These are phyloP conservation scores for Frankliniella intonsa DNA, from an alignment of 2,888 invertebrate species.

Conservation along the genomic window DNA sequence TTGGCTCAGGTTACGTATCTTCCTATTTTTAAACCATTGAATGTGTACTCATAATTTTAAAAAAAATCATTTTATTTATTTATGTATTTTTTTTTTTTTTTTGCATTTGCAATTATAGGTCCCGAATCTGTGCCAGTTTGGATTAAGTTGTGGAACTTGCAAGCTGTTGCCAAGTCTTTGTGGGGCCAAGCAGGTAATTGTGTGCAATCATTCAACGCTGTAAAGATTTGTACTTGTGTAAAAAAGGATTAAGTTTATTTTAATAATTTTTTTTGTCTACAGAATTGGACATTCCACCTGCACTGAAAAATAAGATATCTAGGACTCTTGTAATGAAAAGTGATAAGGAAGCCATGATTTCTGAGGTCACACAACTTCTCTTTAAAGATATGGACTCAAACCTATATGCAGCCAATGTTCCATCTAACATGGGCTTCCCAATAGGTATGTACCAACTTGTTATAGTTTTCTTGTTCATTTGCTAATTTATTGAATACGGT, in stretches of 20 bases:
- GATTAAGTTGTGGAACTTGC: conserved; percentile 3
- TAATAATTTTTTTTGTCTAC: background rate
- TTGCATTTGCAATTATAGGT: no score
- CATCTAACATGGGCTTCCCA: background rate
- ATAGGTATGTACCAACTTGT: background rate
- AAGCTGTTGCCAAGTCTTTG: background rate
- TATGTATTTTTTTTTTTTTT: no score
- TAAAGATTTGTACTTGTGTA: background rate
- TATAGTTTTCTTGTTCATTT: background rate
- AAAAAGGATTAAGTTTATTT: background rate
- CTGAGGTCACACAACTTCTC: background rate
- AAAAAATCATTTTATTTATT: background rate
- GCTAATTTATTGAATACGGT: background rate
- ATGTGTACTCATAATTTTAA: background rate
- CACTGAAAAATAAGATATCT: no score
- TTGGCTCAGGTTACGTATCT: background rate
- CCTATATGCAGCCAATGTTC: background rate
- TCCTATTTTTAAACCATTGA: background rate
- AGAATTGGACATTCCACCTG: background rate
- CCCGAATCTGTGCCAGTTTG: background rate
- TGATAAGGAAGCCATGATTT: background rate
- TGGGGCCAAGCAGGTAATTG: background rate
- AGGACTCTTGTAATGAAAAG: background rate
- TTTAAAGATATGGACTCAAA: background rate
- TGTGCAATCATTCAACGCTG: background rate